Conservation (phyloP, 2,113 vertebrate species). For the Cyprinodon tularosa region DNA sequence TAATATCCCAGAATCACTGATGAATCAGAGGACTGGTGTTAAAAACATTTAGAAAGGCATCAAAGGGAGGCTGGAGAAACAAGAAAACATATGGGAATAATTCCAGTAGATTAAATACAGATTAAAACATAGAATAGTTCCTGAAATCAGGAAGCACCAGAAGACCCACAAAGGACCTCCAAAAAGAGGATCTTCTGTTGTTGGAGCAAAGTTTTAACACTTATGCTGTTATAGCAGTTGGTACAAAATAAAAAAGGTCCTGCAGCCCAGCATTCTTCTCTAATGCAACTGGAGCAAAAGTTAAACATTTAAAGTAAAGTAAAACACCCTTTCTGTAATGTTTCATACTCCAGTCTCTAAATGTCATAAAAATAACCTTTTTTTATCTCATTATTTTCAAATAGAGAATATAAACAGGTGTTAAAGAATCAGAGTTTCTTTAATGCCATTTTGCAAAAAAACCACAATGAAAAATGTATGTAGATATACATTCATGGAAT, state of each 20-base stretch:
- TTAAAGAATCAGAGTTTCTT: no score
- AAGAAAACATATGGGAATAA: constrained; percentile 5
- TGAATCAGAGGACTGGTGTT: no score
- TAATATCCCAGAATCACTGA: neutral
- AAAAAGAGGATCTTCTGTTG: neutral
- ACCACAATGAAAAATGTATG: no score
- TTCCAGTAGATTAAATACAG: neutral
- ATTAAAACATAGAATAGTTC: neutral
- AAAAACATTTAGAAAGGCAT: neutral
- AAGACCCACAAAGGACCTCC: neutral
- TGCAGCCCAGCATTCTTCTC: no score
- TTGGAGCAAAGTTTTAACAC: neutral
- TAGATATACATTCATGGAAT: no score
- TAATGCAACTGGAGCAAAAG: neutral
- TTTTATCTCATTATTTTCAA: no score
- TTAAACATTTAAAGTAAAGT: neutral
- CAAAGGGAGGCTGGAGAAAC: neutral
- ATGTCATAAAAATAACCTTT: neutral
- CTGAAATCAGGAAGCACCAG: neutral
- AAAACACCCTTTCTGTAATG: neutral
- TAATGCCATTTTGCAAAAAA: no score
- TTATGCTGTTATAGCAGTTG: neutral
- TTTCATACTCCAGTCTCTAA: neutral
- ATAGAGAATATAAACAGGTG: no score
- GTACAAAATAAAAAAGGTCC: neutral